Conservation (phyloP, 2,888 invertebrate species). For the Aleiodes leptofemur region DNA sequence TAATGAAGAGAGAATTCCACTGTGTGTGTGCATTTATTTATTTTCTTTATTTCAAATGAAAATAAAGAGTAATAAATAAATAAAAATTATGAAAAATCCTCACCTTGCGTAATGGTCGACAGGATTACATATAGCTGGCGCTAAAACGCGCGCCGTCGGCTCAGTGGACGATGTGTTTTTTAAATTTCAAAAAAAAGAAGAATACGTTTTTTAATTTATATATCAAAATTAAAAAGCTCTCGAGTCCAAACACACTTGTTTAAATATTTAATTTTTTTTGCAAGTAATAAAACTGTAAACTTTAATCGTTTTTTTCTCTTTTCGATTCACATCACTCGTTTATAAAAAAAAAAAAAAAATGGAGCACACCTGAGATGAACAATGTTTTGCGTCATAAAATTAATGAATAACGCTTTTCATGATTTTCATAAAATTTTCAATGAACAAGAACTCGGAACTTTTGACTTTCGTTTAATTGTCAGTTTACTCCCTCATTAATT, state of each 20-base stretch:
- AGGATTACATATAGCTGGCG: conserved; percentile 67
- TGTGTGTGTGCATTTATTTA: no score
- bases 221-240: not conserved
- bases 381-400: not conserved
- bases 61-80: not conserved
- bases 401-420: not conserved
- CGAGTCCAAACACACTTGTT: conserved; percentile 48
- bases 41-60: not conserved
- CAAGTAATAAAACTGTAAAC: conserved; percentile 1
- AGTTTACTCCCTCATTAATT: no score
- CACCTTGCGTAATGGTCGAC: conserved; percentile 69
- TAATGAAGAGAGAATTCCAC: no score
- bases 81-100: conserved; percentile 46
- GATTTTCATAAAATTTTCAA: conserved; percentile 13
- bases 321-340: not conserved
- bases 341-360: not conserved
- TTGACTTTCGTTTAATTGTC: no score
- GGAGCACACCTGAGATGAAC: not conserved
- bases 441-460: not conserved
- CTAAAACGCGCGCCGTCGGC: conserved; percentile 57
- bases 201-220: no score
- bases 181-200: not conserved
- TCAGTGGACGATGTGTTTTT: conserved; percentile 43
- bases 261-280: conserved; percentile 48
- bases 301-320: not conserved